Base-by-base conservation (phyloP, 2,888 invertebrate genomes). In the Agrochola lota region DNA sequence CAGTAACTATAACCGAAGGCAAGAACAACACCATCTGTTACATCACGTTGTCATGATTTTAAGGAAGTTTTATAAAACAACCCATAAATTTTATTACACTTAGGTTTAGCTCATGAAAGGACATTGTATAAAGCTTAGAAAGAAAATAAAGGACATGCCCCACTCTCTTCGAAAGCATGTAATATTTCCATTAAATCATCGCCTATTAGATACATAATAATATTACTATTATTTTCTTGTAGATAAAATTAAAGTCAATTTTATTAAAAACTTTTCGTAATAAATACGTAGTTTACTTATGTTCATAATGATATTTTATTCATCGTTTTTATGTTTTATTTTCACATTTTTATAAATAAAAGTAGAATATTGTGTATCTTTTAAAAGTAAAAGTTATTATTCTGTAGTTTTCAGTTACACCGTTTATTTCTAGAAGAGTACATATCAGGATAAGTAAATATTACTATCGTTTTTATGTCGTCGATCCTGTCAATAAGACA, bases 231-330 rank as follows among this genome's bases (percentile, higher is more conserved):
- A 60, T 75, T 71, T 77, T 77, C 60, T 76, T 68, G 69, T 86
- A 80, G 62, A 77, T 77, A 76, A 77, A 72, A 80, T 76, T 55
- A n/a, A 78, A 86, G 80, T 86, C 77, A 87, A 85, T 85, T 88
- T 84, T 73, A 80, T 73, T 66, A 68, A 72, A 71, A 77, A 63
- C 46, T 57, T 73, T 68, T 82, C 26, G 49, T 70, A 75, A 66
- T 71, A 62, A 52, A 63, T 67, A 73, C 43, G 49, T 73, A 78
- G 64, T 57, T 62, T 63, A 63, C 60, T 26, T 73, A 26, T 52
- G 73, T 67, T 72, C 23, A 20, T 70, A 82, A 49, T 75, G 26
- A 59, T 71, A 69, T 70, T 72, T 85, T 70, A 74, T 49, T n/a
- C 0, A 35, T 69, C 43, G 57, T 71, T 83, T 74, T 82, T 74